phyloP scores from a whole-genome alignment of 2,888 invertebrate genomes.

The Hydrotaea cyrtoneurina region DNA sequence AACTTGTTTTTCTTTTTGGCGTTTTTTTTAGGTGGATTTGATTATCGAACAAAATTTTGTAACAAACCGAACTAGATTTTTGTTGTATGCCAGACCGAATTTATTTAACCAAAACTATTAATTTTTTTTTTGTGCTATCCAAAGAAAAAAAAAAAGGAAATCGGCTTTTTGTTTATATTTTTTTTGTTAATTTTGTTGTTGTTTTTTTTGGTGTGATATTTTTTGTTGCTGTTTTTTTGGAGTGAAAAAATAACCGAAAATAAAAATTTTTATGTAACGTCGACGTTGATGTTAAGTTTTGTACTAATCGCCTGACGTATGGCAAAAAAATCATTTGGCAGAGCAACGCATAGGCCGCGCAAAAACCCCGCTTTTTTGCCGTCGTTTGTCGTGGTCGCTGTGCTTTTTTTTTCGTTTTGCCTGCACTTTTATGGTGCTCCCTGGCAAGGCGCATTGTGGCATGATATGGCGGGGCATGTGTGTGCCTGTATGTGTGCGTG shows the following conservation, averaged over 20 bases:
- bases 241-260: constrained; percentile 77
- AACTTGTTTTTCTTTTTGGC: neutral
- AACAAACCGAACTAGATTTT: constrained; percentile 24
- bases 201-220: constrained; percentile 65
- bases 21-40: neutral
- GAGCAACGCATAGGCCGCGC: constrained; percentile 70
- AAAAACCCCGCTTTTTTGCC: constrained; percentile 63
- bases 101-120: constrained; percentile 13
- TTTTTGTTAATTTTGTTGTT: constrained; percentile 66
- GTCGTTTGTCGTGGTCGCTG: constrained; percentile 26
- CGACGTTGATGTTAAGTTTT: constrained; percentile 80
- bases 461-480: constrained; percentile 26
- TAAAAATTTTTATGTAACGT: constrained; percentile 80
- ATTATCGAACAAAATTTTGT: constrained; percentile 24
- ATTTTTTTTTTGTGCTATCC: neutral
- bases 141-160: constrained; percentile 7
- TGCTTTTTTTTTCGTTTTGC: constrained; percentile 41
- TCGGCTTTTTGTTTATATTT: constrained; percentile 54
- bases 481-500: neutral
- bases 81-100: neutral
- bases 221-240: constrained; percentile 71
- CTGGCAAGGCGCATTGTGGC: constrained; percentile 20
- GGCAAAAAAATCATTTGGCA: constrained; percentile 77
- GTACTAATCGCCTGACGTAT: constrained; percentile 75
- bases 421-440: constrained; percentile 44